Conservation (phyloP, 2,113 vertebrate species). For the Carlito syrichta region DNA sequence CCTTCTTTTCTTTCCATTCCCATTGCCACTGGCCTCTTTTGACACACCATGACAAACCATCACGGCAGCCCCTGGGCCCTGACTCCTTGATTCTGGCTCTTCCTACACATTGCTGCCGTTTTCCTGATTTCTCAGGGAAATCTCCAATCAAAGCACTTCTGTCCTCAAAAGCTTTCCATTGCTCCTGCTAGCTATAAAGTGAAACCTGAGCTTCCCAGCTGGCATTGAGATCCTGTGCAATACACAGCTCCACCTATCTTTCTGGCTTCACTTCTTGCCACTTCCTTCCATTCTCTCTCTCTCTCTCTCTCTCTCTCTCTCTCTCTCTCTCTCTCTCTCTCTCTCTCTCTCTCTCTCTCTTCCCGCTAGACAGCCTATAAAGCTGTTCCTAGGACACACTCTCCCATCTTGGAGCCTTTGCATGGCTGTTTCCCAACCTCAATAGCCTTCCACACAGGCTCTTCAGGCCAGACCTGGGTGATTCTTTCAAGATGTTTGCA, state of each 20-base stretch:
- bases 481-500: not conserved
- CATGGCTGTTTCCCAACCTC: not conserved
- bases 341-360: fast-evolving
- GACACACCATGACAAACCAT: fast-evolving
- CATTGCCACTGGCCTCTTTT: not conserved
- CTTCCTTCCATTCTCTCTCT: not conserved
- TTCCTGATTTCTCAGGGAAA: not conserved
- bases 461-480: not conserved
- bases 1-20: not conserved
- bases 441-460: not conserved
- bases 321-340: no score
- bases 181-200: no score
- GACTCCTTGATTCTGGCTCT: not conserved
- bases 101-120: not conserved
- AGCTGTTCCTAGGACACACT: not conserved
- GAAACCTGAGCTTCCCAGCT: not conserved
- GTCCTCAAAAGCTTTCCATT: not conserved
- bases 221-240: not conserved
- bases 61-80: not conserved
- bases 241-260: not conserved
- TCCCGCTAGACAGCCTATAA: not conserved
- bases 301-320: fast-evolving
- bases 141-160: not conserved
- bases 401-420: not conserved
- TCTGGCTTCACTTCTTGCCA: not conserved